Evolutionary conservation across 1,140 invertebrate genomes (phyloP).

Genomic region (Brachionus manjavacas): DNA sequence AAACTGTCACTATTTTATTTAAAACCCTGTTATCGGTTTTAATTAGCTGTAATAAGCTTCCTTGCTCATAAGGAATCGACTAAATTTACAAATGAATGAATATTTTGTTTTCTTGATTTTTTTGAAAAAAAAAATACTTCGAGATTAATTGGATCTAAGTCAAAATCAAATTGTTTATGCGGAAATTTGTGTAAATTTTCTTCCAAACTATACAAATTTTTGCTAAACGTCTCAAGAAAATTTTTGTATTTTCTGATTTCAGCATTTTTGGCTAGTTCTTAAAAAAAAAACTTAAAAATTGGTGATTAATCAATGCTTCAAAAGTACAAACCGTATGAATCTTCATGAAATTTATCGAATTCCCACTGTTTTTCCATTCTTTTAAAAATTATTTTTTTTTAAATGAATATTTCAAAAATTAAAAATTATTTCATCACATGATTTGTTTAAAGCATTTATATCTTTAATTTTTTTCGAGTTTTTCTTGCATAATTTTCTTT

Average conservation of each 20-base stretch:
- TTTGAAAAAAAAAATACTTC: conserved; percentile 1
- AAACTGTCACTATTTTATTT: conserved; percentile 73
- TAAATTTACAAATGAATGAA: background rate
- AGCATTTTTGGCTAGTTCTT: conserved; percentile 40
- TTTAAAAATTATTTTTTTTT: background rate
- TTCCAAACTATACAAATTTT: conserved; percentile 35
- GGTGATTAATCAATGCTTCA: background rate
- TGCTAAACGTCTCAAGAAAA: conserved; percentile 17
- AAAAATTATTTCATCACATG: background rate
- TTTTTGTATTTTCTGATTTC: conserved; percentile 30
- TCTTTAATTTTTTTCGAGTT: background rate
- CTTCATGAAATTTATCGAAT: conserved; percentile 43
- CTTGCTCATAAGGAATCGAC: conserved; percentile 59
- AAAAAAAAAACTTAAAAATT: background rate
- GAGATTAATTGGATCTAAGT: conserved; percentile 36
- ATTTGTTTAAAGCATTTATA: background rate
- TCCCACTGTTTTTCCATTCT: conserved; percentile 40
- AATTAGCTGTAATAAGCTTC: conserved; percentile 66
- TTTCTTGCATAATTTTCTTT: background rate
- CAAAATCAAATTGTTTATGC: conserved; percentile 21
- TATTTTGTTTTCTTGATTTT: background rate
- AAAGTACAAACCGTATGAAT: conserved; percentile 22
- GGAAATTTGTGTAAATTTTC: conserved; percentile 33
- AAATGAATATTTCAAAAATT: background rate
- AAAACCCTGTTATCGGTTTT: conserved; percentile 75